phyloP scores from a whole-genome alignment of 2,888 invertebrate species.

The Parelbella ahira region DNA sequence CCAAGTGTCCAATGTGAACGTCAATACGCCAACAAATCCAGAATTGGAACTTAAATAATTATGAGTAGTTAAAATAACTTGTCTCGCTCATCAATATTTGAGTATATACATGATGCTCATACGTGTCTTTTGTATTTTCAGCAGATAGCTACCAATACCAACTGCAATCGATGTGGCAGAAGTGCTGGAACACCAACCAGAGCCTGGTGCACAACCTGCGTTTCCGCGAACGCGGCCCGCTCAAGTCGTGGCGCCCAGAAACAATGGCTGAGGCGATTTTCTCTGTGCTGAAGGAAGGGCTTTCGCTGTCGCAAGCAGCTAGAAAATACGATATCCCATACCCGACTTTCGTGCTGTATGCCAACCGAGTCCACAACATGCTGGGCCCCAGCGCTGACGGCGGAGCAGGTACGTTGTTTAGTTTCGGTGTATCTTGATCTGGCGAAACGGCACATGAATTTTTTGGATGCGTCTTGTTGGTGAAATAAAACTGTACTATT shows the following conservation, averaged over 20 bases:
- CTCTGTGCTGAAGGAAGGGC: slow-evolving; percentile 93
- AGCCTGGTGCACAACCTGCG: slow-evolving; percentile 93
- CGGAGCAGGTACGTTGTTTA: slow-evolving; percentile 91
- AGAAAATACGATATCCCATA: slow-evolving; percentile 97
- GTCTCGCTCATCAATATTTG: no score
- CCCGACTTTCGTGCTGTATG: slow-evolving; percentile 95
- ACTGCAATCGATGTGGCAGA: slow-evolving; percentile 97
- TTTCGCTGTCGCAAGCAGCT: slow-evolving; percentile 93
- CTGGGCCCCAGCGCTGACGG: slow-evolving; percentile 95
- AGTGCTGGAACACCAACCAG: slow-evolving; percentile 97
- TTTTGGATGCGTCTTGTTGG: no score
- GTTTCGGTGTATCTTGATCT: no score
- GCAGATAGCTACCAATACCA: slow-evolving; percentile 97
- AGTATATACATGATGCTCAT: slow-evolving; percentile 6
- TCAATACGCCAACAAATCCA: no score
- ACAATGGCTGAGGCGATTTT: slow-evolving; percentile 97
- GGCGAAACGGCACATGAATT: no score
- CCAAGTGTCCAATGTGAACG: no score
- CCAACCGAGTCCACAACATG: slow-evolving; percentile 96
- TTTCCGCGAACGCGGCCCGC: slow-evolving; percentile 94
- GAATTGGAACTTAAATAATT: no score
- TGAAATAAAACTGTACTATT: no score
- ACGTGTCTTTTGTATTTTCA: slow-evolving; percentile 65
- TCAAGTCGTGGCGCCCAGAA: slow-evolving; percentile 96
- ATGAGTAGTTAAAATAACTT: no score